These are phyloP conservation scores for Mustela lutreola DNA, from an alignment of 2,113 vertebrate genomes.

Conservation along the genomic window DNA sequence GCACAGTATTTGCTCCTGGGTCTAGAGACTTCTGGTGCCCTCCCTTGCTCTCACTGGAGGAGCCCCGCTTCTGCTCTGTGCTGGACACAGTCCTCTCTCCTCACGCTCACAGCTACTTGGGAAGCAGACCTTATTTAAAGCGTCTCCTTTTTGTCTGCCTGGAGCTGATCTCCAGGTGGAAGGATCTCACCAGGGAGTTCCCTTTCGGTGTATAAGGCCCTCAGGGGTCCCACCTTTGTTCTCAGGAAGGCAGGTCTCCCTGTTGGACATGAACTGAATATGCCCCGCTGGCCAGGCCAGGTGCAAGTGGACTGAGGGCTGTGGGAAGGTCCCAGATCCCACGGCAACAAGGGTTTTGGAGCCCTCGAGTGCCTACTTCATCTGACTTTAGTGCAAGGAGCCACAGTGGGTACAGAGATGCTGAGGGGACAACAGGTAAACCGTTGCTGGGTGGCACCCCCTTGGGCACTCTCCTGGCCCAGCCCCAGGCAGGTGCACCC, in stretches of 20 bases:
- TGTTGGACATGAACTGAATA: not conserved
- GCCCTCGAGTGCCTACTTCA: not conserved
- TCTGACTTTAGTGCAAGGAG: not conserved
- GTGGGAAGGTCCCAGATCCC: accelerated
- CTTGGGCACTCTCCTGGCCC: not conserved
- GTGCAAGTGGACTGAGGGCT: accelerated
- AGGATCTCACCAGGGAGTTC: not conserved
- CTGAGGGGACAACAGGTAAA: accelerated
- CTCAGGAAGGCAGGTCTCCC: not conserved
- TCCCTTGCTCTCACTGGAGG: no score
- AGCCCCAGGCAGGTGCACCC: no score
- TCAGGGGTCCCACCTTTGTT: not conserved
- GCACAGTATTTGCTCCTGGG: not conserved
- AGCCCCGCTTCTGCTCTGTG: not conserved
- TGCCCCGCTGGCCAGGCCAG: accelerated
- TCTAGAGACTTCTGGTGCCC: not conserved
- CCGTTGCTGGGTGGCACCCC: not conserved
- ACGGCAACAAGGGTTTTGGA: not conserved
- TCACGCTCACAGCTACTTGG: not conserved
- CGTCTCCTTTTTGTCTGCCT: not conserved
- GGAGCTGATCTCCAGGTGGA: not conserved
- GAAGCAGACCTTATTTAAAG: not conserved
- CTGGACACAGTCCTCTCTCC: not conserved
- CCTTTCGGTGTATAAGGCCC: not conserved
- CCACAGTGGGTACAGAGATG: not conserved